Conservation (phyloP, 1,140 invertebrate genomes). For the Drosophila pachea region DNA sequence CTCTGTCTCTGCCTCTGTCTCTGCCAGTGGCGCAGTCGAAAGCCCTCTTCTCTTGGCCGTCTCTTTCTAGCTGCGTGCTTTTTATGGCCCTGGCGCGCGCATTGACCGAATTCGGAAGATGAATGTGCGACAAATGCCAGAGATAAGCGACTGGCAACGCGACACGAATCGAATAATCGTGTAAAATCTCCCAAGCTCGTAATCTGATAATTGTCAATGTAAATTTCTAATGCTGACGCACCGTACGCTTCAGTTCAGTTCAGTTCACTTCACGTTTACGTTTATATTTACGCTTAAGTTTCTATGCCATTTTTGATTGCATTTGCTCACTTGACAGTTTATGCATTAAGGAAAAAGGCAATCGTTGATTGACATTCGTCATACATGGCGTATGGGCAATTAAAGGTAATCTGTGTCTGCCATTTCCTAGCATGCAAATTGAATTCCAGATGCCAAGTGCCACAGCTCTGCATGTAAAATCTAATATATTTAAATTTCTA, state of each 20-base stretch:
- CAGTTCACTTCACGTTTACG: too few relatives aligned
- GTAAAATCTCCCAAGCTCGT: slow-evolving; percentile 29
- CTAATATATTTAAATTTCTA: background rate
- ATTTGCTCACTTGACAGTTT: slow-evolving; percentile 34
- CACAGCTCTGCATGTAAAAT: background rate
- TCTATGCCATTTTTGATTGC: slow-evolving; percentile 32
- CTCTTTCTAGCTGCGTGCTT: slow-evolving; percentile 4
- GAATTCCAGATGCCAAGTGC: slow-evolving; percentile 20
- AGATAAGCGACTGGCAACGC: slow-evolving; percentile 41
- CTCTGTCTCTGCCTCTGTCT: slow-evolving; percentile 4
- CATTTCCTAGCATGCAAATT: slow-evolving; percentile 60
- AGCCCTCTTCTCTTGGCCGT: slow-evolving; percentile 10
- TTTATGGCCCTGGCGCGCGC: slow-evolving; percentile 55
- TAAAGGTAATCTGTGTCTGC: slow-evolving; percentile 53
- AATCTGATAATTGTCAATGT: slow-evolving; percentile 50
- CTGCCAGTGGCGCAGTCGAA: background rate
- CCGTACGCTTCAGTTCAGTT: background rate
- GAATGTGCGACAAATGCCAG: slow-evolving; percentile 66
- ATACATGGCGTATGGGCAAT: slow-evolving; percentile 74
- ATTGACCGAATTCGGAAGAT: slow-evolving; percentile 70
- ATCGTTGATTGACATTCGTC: slow-evolving; percentile 63
- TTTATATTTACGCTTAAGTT: background rate
- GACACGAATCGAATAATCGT: slow-evolving; percentile 45
- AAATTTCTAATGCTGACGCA: slow-evolving; percentile 52
- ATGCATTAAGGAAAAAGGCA: slow-evolving; percentile 49